A percentile compares a stretch with the other conserved stretches of the same genome.
phyloP scores from a whole-genome alignment of 1,140 invertebrate genomes.

The Drosophila sproati region DNA sequence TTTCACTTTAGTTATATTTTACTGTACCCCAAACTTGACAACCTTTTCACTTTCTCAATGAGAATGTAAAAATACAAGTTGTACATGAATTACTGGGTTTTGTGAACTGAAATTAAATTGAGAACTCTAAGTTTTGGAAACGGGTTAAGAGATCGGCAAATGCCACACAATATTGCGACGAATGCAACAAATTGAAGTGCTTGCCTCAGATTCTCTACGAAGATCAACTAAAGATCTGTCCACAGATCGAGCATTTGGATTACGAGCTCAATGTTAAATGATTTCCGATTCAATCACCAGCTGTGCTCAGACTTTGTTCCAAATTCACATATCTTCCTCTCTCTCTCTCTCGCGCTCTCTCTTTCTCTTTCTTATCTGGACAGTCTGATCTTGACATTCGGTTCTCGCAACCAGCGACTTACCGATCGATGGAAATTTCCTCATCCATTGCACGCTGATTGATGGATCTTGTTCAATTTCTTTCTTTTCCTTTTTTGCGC shows the following conservation, averaged over 20 bases:
- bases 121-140: too few relatives aligned
- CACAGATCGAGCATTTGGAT: constrained; percentile 10
- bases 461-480: constrained; percentile 33
- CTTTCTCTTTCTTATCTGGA: constrained; percentile 2
- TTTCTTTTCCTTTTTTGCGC: not conserved
- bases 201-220: not conserved
- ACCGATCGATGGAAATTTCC: constrained; percentile 20
- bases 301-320: constrained; percentile 19
- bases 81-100: too few relatives aligned
- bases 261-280: not conserved
- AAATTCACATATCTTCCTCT: constrained; percentile 13
- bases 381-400: constrained; percentile 36
- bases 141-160: too few relatives aligned
- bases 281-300: constrained; percentile 15
- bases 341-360: not conserved
- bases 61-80: too few relatives aligned
- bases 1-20: too few relatives aligned
- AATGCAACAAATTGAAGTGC: too few relatives aligned
- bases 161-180: too few relatives aligned
- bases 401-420: constrained; percentile 18
- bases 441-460: constrained; percentile 25
- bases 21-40: too few relatives aligned
- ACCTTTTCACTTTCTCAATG: too few relatives aligned
- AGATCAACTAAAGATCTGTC: not conserved
- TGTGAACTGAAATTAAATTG: too few relatives aligned